Conservation (phyloP, 2,888 invertebrate species). For the Cantharis nigra region DNA sequence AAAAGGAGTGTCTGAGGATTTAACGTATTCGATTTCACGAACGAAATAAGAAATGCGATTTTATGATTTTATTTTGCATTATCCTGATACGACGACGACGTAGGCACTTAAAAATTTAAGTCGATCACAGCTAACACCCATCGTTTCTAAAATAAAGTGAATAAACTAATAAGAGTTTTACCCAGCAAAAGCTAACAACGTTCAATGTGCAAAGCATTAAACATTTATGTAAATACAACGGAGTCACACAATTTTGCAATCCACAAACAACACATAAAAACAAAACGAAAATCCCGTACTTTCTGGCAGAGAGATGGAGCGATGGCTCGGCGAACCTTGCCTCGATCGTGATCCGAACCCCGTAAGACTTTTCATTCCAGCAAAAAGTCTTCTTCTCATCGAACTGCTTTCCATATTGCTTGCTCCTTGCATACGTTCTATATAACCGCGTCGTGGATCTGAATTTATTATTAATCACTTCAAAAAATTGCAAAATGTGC, state of each 20-base stretch:
- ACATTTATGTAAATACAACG: background rate
- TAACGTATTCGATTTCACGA: background rate
- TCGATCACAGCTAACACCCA: background rate
- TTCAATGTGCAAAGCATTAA: constrained; percentile 4
- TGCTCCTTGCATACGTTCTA: constrained; percentile 25
- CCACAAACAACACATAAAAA: constrained; percentile 23
- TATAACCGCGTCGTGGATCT: constrained; percentile 36
- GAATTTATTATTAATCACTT: constrained; percentile 28
- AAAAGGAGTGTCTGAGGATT: background rate
- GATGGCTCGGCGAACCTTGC: constrained; percentile 74
- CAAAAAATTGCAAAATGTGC: constrained; percentile 8
- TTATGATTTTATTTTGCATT: background rate
- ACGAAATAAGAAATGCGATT: background rate
- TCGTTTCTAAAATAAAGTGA: background rate
- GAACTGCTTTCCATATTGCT: constrained; percentile 59
- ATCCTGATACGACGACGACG: background rate
- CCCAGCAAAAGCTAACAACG: background rate
- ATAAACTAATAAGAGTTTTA: background rate
- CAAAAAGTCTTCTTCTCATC: constrained; percentile 76
- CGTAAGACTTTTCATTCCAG: constrained; percentile 80
- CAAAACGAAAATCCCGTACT: constrained; percentile 62
- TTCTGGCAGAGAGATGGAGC: constrained; percentile 86
- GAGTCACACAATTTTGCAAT: constrained; percentile 14
- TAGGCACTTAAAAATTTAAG: background rate
- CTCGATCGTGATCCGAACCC: constrained; percentile 72